A percentile compares a stretch with the other conserved stretches of the same genome.
phyloP scores from a whole-genome alignment of 2,888 invertebrate species.

The Protonemura montana region DNA sequence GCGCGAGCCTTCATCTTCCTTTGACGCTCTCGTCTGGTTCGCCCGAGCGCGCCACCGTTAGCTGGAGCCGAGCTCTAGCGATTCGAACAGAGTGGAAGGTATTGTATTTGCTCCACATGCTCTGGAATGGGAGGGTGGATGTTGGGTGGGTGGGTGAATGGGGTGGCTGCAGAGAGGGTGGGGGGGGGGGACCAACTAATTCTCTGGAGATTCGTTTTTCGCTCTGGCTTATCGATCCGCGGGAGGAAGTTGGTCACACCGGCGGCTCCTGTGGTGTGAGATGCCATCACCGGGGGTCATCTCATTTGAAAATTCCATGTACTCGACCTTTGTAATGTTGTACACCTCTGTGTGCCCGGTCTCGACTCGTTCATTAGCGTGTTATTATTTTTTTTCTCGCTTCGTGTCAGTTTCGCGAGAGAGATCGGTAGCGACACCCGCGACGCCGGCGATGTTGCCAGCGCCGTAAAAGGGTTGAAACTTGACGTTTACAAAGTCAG shows the following conservation, averaged over 20 bases:
- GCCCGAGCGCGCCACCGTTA: slow-evolving; percentile 9
- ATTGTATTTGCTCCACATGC: slow-evolving; percentile 28
- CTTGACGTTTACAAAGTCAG: no score
- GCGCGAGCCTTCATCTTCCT: slow-evolving; percentile 35
- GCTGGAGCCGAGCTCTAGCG: slow-evolving; percentile 16
- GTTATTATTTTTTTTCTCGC: background rate
- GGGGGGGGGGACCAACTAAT: slow-evolving; percentile 48
- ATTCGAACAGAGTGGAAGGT: slow-evolving; percentile 28
- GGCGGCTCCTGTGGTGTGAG: slow-evolving; percentile 31
- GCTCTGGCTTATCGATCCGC: slow-evolving; percentile 50
- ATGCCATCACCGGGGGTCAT: slow-evolving; percentile 30
- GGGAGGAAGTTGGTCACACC: slow-evolving; percentile 47
- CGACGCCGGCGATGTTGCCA: no score
- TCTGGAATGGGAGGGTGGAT: slow-evolving; percentile 18
- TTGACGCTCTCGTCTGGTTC: slow-evolving; percentile 22
- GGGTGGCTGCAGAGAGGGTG: slow-evolving; percentile 20
- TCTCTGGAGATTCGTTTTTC: slow-evolving; percentile 50
- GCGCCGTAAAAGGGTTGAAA: no score
- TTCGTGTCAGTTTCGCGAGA: no score
- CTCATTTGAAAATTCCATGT: slow-evolving; percentile 25
- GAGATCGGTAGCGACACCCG: no score
- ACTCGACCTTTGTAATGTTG: no score
- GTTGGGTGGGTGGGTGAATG: slow-evolving; percentile 15
- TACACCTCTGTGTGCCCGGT: background rate
- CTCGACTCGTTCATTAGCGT: background rate